Evolutionary conservation across 2,113 vertebrate genomes (phyloP), one percentile per base, ranked within the genome.

Genomic region (Percina caprodes): DNA sequence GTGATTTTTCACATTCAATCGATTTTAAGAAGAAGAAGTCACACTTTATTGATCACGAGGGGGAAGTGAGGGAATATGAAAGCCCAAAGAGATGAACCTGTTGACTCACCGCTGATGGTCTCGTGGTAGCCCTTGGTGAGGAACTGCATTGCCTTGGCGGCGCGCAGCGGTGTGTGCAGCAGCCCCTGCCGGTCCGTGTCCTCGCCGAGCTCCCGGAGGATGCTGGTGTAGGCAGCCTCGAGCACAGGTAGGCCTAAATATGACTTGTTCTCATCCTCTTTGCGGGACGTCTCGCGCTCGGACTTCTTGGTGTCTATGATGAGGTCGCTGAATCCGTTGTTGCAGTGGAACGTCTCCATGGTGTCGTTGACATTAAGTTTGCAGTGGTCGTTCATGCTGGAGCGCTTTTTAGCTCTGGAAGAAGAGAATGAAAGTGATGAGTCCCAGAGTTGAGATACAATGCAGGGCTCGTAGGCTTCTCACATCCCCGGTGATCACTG

Each of bases 101-200:
- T 26, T 18, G 13, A 55, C 94, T 95, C 84, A 96, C 96, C 96
- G 35, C 91, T 81, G 15, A 95, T 77, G 67, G 54, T 94, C 85
- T 97, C 95, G 4, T 95, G 92, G 88, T 97, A 96, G 59, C 96
- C 96, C 73, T 96, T 96, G 85, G 96, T 96, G 68, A 97, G 84
- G 85, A 96, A 96, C 92, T 95, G 95, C 94, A 97, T 96, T 80
- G 96, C 95, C 63, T 93, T 95, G 56, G 96, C 96, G 9, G 96
- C 96, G 63, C 96, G 88, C 15, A 93, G 74, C 21, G 96, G 96
- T 3, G 96, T 97, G 74, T 92, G 92, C 46, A 94, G 80, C 66
- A 97, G 92, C 35, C 96, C 96, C 76, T 96, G 91, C 0, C 96
- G 92, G 77, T 93, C 92, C 2, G 92, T 86, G 91, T 96, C 88